Percentiles rank a stretch among this genome's conserved stretches.
phyloP scores from a whole-genome alignment of 2,797 vertebrate genomes.

The Sardinella longiceps region DNA sequence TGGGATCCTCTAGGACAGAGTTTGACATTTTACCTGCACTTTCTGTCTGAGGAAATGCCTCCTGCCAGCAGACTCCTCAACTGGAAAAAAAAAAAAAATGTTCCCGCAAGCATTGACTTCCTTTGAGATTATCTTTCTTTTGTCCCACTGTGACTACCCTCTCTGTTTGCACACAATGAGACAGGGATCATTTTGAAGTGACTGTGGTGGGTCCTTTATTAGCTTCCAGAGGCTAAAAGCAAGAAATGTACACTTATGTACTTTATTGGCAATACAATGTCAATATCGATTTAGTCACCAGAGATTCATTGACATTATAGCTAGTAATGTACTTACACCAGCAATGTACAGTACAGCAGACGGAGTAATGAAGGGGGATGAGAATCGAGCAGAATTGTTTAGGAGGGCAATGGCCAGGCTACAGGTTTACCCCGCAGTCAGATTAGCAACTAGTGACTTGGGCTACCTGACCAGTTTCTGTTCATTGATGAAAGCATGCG shows the following conservation, averaged over 20 bases:
- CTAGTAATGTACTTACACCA: neutral
- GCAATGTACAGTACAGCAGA: no score
- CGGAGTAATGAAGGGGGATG: no score
- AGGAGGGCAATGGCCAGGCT: no score
- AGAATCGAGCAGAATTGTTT: no score
- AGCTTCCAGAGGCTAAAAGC: neutral
- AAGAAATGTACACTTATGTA: neutral
- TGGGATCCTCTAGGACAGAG: conserved; percentile 53
- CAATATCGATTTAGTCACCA: neutral
- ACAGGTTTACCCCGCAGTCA: no score
- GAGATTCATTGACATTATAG: neutral
- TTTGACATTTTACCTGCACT: conserved; percentile 61
- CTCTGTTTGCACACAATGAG: neutral
- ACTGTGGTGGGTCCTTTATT: neutral
- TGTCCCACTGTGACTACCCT: neutral
- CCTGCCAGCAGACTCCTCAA: conserved; percentile 46
- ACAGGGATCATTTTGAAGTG: neutral
- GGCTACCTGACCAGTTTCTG: no score
- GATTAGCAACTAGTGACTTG: no score
- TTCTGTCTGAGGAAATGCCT: conserved; percentile 53
- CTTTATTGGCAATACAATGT: neutral
- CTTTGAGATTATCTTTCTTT: neutral
- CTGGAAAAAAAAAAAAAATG: conserved; percentile 55
- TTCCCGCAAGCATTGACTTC: neutral
- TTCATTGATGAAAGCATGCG: no score